Percentiles rank a stretch among this genome's conserved stretches.
These are phyloP conservation scores for Drosophila greeni DNA, from an alignment of 2,888 invertebrate genomes.

Conservation along the genomic window DNA sequence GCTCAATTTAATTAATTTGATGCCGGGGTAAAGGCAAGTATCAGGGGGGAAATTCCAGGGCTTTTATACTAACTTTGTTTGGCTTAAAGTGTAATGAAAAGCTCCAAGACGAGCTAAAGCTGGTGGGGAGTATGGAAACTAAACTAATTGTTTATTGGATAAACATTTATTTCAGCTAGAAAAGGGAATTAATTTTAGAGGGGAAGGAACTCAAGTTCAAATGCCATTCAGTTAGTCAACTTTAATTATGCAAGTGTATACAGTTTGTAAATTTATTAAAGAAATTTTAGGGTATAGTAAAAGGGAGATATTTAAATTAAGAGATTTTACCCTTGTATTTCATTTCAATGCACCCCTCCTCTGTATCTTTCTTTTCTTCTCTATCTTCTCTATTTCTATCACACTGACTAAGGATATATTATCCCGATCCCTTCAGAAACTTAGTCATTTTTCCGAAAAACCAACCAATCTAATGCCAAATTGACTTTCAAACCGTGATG, in stretches of 20 bases:
- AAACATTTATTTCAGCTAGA: conserved; percentile 23
- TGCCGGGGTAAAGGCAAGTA: conserved; percentile 14
- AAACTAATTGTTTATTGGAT: conserved; percentile 22
- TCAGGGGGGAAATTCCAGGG: background rate
- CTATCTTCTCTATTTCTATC: background rate
- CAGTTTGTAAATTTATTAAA: background rate
- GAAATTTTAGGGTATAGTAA: background rate
- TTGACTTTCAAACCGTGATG: conserved; percentile 18
- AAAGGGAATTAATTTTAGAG: conserved; percentile 16
- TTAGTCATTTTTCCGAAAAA: background rate
- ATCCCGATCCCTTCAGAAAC: background rate
- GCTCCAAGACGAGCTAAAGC: background rate
- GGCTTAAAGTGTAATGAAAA: conserved; percentile 25
- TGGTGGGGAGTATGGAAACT: background rate
- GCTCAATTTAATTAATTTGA: conserved; percentile 66
- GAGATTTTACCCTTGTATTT: too few relatives aligned
- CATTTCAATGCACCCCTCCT: background rate
- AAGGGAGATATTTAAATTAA: background rate
- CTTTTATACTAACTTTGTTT: conserved; percentile 31
- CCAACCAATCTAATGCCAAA: conserved; percentile 7
- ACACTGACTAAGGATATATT: background rate
- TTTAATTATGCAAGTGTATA: background rate
- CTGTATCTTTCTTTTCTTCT: background rate
- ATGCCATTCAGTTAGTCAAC: conserved; percentile 12
- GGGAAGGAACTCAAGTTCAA: background rate